Evolutionary conservation across 2,888 invertebrate genomes (phyloP), one percentile per base, ranked within the genome.

Genomic region (Scrobipalpa atriplicella): DNA sequence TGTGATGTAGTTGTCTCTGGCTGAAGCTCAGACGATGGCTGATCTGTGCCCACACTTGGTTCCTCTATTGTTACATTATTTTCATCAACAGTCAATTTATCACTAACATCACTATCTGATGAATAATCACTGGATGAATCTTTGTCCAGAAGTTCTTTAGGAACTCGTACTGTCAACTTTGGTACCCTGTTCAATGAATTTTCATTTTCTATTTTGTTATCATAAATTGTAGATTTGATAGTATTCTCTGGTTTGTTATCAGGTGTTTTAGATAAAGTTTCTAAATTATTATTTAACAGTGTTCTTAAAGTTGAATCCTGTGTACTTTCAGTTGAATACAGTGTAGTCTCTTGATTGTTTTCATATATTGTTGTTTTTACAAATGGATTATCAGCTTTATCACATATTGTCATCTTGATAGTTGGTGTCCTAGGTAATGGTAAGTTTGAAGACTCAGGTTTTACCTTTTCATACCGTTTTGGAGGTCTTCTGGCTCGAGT

Each of bases 91-190:
- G 94, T 93, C 68, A 94, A 81, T 81, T 94, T 94, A 70, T 94
- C 94, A 85, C 94, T 94, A 66, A 90, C 90, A 80, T 94, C 94
- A 86, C 94, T 94, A 71, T 94, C 94, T 69, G 91, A 92, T 70
- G 93, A 92, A 74, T 91, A 90, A 74, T 93, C 93, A 83, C 89
- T 92, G 38, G 93, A 93, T 65, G 93, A 92, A 78, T 91, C 89
- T 79, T 91, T 93, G 73, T 93, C 93, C 69, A 91, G 79, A 69
- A 94, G 93, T 76, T 94, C 94, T 81, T 94, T 94, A 60, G 95
- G 94, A 72, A 95, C 93, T 82, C 95, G 94, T 29, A 96, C 90
- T 72, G 95, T 96, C 66, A 96, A 87, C 84, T 96, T 96, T 74
- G 95, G 95, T 71, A 95, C 95, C 85, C 94, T 94, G 80, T 93